These are phyloP conservation scores for Pentamera pediparva DNA, from an alignment of 53 echinoderm and acorn worm genomes.

Conservation along the genomic window DNA sequence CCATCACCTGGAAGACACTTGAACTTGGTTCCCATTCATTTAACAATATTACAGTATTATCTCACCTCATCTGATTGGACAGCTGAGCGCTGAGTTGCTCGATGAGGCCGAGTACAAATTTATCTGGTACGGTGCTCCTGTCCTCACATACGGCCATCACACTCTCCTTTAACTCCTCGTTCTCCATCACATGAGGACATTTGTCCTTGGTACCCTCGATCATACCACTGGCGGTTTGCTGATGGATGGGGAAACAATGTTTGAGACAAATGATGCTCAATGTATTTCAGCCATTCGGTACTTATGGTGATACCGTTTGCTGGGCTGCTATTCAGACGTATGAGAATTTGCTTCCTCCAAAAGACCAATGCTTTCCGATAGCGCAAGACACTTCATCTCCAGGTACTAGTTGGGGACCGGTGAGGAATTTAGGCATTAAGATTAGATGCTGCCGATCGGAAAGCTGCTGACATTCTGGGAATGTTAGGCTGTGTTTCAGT, in stretches of 20 bases:
- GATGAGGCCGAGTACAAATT: conserved; percentile 74
- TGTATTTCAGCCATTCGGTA: too few species aligned
- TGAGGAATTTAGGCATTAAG: too few species aligned
- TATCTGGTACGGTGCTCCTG: conserved; percentile 56
- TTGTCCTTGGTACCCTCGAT: conserved; percentile 45
- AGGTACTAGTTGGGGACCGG: too few species aligned
- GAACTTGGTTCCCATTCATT: conserved; percentile 7
- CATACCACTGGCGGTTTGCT: conserved; percentile 77
- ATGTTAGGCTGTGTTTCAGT: too few species aligned
- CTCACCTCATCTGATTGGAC: conserved; percentile 46
- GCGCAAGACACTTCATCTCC: too few species aligned
- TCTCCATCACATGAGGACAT: conserved; percentile 62
- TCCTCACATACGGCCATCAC: conserved; percentile 53
- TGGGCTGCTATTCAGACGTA: too few species aligned
- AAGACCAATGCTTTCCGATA: too few species aligned
- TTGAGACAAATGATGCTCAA: too few species aligned
- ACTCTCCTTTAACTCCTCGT: conserved; percentile 45
- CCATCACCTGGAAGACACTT: conserved; percentile 59
- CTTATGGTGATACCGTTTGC: too few species aligned
- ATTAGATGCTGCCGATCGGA: too few species aligned
- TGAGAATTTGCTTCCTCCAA: too few species aligned
- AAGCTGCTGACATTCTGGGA: too few species aligned
- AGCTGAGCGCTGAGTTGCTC: conserved; percentile 81
- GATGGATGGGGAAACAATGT: not conserved
- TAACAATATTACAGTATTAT: conserved; percentile 45